A percentile compares a stretch with the other conserved stretches of the same genome.
Conservation (phyloP, 2,113 vertebrate species). For the Leptobrachium leishanense region DNA sequence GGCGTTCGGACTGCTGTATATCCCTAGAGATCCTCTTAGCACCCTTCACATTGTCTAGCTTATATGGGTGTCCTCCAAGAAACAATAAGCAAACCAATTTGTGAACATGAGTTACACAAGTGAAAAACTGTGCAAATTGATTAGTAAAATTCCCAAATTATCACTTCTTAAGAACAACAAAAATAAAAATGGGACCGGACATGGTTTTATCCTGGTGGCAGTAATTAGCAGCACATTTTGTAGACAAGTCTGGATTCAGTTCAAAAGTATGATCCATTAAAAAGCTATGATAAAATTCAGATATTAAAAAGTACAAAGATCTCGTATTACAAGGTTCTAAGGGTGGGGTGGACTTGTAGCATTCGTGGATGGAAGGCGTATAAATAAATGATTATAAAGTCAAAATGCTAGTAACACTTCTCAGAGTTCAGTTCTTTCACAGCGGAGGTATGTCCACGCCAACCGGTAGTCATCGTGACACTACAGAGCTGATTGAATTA, state of each 20-base stretch:
- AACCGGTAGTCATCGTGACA: conserved; percentile 81
- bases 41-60: conserved; percentile 56
- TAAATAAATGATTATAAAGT: conserved; percentile 38
- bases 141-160: conserved; percentile 48
- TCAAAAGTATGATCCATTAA: conserved; percentile 58
- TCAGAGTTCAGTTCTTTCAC: conserved; percentile 26
- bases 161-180: conserved; percentile 53
- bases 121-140: conserved; percentile 47
- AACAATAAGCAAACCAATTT: conserved; percentile 56
- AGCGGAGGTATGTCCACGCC: conserved; percentile 45
- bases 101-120: conserved; percentile 42
- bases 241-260: conserved; percentile 52
- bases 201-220: conserved; percentile 51
- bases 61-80: conserved; percentile 54
- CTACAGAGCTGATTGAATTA: conserved; percentile 95
- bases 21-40: conserved; percentile 59
- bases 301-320: conserved; percentile 55
- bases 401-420: conserved; percentile 13
- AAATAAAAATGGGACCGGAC: background rate
- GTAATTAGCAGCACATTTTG: conserved; percentile 64
- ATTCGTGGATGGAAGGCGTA: conserved; percentile 45
- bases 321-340: conserved; percentile 47
- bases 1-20: conserved; percentile 68
- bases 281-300: conserved; percentile 54
- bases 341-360: conserved; percentile 25